A percentile compares a stretch with the other conserved stretches of the same genome.
Conservation (phyloP, 2,888 invertebrate genomes). For the Galerucella calmariensis region DNA sequence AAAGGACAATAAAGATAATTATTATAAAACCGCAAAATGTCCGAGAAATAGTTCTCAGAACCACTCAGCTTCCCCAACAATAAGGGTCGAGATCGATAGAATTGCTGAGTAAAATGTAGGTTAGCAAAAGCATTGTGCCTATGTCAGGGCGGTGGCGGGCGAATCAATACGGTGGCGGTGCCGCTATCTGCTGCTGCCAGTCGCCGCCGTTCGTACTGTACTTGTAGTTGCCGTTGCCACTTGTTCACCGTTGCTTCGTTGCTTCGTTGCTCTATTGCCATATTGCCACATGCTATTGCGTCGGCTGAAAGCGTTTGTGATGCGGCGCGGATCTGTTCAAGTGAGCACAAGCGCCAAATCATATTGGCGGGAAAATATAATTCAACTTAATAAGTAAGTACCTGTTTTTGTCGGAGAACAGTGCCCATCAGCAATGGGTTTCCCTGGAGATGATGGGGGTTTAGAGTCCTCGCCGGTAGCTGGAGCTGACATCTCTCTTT, state of each 20-base stretch:
- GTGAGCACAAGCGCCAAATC: constrained; percentile 28
- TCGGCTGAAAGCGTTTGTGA: constrained; percentile 7
- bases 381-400: constrained; percentile 43
- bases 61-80: constrained; percentile 33
- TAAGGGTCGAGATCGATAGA: constrained; percentile 54
- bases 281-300: constrained; percentile 4
- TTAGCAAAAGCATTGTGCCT: constrained; percentile 60
- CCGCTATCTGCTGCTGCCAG: constrained; percentile 26
- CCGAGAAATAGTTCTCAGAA: not conserved
- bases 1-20: not conserved
- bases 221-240: not conserved
- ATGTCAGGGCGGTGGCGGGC: constrained; percentile 54
- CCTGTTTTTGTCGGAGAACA: constrained; percentile 63
- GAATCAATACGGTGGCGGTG: constrained; percentile 51
- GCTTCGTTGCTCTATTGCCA: not conserved
- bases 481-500: constrained; percentile 59
- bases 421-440: constrained; percentile 63
- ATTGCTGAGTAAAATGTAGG: constrained; percentile 60
- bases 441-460: constrained; percentile 54
- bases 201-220: constrained; percentile 12
- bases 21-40: not conserved
- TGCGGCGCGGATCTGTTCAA: not conserved
- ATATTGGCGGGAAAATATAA: constrained; percentile 33
- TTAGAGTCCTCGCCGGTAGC: constrained; percentile 61
- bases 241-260: not conserved